Conservation (phyloP, 2,113 vertebrate species). For the Mugil cephalus region DNA sequence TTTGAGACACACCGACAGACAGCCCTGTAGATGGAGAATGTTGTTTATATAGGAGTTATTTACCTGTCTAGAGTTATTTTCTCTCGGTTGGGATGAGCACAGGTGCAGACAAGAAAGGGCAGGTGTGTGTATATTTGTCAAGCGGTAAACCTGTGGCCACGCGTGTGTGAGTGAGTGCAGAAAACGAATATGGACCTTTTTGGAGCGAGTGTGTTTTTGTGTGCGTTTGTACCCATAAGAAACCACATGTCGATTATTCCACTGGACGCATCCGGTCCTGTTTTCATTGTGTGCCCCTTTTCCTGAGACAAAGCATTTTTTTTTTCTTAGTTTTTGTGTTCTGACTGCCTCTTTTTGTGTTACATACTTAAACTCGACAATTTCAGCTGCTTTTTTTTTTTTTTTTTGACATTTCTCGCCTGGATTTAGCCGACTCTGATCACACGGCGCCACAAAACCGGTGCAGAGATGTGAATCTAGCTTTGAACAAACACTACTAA, state of each 20-base stretch:
- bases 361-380: conserved; percentile 26
- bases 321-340: conserved; percentile 29
- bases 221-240: conserved; percentile 53
- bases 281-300: conserved; percentile 28
- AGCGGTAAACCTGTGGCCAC: conserved; percentile 58
- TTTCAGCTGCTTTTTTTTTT: conserved; percentile 29
- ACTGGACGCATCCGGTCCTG: conserved; percentile 17
- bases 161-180: conserved; percentile 32
- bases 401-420: conserved; percentile 9
- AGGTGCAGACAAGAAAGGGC: conserved; percentile 48
- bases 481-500: conserved; percentile 44
- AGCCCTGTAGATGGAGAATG: conserved; percentile 72
- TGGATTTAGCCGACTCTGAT: conserved; percentile 16
- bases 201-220: conserved; percentile 23
- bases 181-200: conserved; percentile 62
- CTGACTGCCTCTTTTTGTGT: conserved; percentile 54
- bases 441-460: conserved; percentile 11
- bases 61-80: conserved; percentile 76
- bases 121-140: conserved; percentile 73
- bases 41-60: conserved; percentile 77
- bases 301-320: conserved; percentile 32
- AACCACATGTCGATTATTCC: conserved; percentile 49
- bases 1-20: conserved; percentile 15
- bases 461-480: conserved; percentile 39
- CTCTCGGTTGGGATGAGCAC: conserved; percentile 62